Evolutionary conservation across 2,113 vertebrate genomes (phyloP).

Genomic region (Phylloscopus trochilus): DNA sequence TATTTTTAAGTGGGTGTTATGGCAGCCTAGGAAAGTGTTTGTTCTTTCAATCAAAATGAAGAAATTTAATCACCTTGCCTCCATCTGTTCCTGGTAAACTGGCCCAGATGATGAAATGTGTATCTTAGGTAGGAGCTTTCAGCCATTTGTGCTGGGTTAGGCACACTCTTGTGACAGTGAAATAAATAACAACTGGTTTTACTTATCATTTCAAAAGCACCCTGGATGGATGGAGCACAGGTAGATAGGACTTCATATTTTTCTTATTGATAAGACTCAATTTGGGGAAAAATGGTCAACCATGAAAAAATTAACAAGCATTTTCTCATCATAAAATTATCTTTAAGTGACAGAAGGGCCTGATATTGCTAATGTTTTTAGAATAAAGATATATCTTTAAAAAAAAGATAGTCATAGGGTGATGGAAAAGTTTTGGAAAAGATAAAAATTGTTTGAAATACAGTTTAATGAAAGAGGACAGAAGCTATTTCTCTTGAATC

Average conservation of each 20-base stretch:
- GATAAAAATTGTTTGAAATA: background rate
- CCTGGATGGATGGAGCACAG: background rate
- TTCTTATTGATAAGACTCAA: background rate
- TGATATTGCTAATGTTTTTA: background rate
- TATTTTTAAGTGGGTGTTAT: conserved; percentile 28
- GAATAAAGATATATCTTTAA: background rate
- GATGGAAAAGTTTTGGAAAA: background rate
- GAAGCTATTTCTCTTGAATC: background rate
- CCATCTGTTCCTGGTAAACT: conserved; percentile 21
- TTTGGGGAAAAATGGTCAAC: background rate
- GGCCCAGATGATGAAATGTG: background rate
- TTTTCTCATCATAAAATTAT: background rate
- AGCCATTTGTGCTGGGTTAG: background rate
- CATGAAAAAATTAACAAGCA: background rate
- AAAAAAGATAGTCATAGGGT: background rate
- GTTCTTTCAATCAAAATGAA: conserved; percentile 44
- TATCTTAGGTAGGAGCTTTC: background rate
- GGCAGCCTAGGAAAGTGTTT: conserved; percentile 4
- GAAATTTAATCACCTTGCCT: conserved; percentile 22
- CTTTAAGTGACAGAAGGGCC: background rate
- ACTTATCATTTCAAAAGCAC: background rate
- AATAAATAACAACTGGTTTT: background rate
- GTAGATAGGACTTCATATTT: background rate
- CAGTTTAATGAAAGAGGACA: background rate
- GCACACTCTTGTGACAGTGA: background rate